Conservation (phyloP, 1,140 invertebrate genomes). For the Drosophila arizonae region DNA sequence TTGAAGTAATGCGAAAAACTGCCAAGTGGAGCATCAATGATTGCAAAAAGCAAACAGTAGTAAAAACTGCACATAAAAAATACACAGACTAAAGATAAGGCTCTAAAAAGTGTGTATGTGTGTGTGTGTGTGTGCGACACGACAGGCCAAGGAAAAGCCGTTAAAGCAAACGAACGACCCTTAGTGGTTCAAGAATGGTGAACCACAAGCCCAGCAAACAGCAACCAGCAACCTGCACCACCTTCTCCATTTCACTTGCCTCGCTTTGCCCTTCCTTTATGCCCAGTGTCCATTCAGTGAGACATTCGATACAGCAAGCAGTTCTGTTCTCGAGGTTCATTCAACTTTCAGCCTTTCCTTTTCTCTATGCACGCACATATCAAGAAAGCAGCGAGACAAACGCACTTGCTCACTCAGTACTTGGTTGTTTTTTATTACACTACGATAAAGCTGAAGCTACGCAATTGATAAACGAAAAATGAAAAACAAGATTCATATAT, state of each 20-base stretch:
- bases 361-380: slow-evolving; percentile 34
- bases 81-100: slow-evolving; percentile 41
- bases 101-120: slow-evolving; percentile 20
- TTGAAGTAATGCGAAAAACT: slow-evolving; percentile 21
- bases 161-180: slow-evolving; percentile 11
- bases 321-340: slow-evolving; percentile 38
- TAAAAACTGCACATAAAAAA: slow-evolving; percentile 48
- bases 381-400: slow-evolving; percentile 16
- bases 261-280: slow-evolving; percentile 1
- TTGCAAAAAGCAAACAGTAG: slow-evolving; percentile 45
- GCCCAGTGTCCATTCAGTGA: slow-evolving; percentile 2
- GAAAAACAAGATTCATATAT: slow-evolving; percentile 1
- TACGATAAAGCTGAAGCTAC: not conserved
- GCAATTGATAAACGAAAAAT: not conserved
- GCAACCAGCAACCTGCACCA: not conserved
- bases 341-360: slow-evolving; percentile 48
- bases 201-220: slow-evolving; percentile 1
- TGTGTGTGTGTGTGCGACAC: slow-evolving; percentile 18
- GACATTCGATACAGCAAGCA: slow-evolving; percentile 9
- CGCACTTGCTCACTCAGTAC: not conserved
- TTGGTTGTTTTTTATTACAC: not conserved
- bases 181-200: slow-evolving; percentile 24
- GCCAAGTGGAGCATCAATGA: slow-evolving; percentile 33
- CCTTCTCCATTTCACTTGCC: not conserved
- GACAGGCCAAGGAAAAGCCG: slow-evolving; percentile 38